A percentile compares a stretch with the other conserved stretches of the same genome.
Evolutionary conservation across 2,797 vertebrate species (phyloP).

Genomic region (Harpia harpyja): DNA sequence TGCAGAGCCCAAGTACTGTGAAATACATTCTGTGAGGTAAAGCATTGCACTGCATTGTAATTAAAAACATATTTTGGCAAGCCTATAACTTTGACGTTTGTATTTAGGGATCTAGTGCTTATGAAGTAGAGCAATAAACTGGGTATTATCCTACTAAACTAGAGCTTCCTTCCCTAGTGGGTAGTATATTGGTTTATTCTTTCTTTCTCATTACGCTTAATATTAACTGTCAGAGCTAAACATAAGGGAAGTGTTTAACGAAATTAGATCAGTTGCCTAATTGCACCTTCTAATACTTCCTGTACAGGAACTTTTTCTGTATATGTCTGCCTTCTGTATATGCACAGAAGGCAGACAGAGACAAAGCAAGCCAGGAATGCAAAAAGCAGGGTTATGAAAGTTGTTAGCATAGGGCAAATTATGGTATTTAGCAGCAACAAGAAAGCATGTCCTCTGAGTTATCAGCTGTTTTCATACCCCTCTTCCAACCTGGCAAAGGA

Average conservation of each 20-base stretch:
- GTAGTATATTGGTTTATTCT: not conserved
- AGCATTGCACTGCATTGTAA: not conserved
- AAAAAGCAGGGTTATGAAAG: not conserved
- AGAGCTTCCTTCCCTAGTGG: not conserved
- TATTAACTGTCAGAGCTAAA: not conserved
- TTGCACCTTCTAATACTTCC: not conserved
- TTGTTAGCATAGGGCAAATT: not conserved
- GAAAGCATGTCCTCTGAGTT: not conserved
- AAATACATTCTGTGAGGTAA: not conserved
- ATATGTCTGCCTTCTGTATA: not conserved
- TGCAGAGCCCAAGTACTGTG: not conserved
- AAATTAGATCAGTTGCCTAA: not conserved
- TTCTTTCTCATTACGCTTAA: not conserved
- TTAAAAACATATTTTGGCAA: not conserved
- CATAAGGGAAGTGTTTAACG: not conserved
- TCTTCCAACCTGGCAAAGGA: not conserved
- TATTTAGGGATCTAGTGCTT: not conserved
- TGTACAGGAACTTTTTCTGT: not conserved
- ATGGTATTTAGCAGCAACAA: not conserved
- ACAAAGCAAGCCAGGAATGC: not conserved
- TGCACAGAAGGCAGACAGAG: not conserved
- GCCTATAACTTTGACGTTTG: not conserved
- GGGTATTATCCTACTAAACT: not conserved
- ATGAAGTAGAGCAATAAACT: not conserved
- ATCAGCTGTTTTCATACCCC: not conserved